These are phyloP conservation scores for Ceyx margarethae DNA, from an alignment of 2,113 vertebrate genomes.

Conservation along the genomic window DNA sequence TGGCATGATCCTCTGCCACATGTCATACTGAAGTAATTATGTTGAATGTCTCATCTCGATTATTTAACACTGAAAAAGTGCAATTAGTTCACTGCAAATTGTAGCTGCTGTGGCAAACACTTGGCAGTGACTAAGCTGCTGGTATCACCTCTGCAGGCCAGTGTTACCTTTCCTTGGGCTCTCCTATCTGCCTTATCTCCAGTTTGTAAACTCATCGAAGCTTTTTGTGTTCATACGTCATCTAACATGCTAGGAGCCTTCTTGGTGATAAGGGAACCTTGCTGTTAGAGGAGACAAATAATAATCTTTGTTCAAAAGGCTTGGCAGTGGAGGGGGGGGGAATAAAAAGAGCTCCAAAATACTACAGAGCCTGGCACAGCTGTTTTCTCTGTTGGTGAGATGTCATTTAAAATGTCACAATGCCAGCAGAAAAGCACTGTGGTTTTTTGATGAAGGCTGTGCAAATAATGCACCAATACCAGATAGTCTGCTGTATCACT, in stretches of 20 bases:
- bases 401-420: background rate
- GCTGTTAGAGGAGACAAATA: background rate
- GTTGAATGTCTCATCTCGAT: background rate
- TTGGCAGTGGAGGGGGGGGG: rapidly evolving
- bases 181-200: background rate
- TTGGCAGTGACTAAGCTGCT: background rate
- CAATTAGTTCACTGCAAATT: background rate
- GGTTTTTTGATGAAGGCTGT: background rate
- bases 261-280: background rate
- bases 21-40: background rate
- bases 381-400: background rate
- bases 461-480: background rate
- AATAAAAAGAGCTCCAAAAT: background rate
- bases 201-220: background rate
- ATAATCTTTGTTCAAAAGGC: background rate
- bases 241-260: background rate
- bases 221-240: background rate
- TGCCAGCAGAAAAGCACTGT: background rate
- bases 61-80: background rate
- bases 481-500: background rate
- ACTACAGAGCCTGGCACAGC: background rate
- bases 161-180: background rate
- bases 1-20: background rate
- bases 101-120: background rate
- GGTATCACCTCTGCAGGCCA: rapidly evolving